Evolutionary conservation across 2,113 vertebrate species (phyloP).

Genomic region (Muscicapa adusta): DNA sequence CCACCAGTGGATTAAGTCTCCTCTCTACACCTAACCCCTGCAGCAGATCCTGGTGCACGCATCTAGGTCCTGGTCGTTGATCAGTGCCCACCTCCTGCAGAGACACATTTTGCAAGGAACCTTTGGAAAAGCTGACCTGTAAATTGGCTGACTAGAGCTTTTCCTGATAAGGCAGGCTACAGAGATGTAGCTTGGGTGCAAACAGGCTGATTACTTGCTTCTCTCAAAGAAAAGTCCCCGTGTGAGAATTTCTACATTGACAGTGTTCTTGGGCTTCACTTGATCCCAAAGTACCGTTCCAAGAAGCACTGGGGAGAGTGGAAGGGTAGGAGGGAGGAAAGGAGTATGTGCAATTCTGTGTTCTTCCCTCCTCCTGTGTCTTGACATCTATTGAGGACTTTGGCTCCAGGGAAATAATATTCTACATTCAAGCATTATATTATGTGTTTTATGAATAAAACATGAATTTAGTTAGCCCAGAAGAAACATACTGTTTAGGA

Average conservation of each 20-base stretch:
- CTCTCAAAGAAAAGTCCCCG: neutral
- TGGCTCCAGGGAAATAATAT: neutral
- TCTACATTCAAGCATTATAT: neutral
- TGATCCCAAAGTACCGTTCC: neutral
- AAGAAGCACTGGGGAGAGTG: neutral
- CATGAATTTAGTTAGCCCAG: neutral
- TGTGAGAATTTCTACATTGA: neutral
- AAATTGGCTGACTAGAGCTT: neutral
- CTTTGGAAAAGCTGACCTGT: neutral
- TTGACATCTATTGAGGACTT: neutral
- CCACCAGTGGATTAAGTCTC: neutral
- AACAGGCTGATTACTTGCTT: neutral
- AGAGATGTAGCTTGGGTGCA: neutral
- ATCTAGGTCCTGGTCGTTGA: neutral
- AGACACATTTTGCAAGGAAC: neutral
- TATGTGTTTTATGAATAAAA: neutral
- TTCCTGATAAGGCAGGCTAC: neutral
- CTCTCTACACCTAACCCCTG: neutral
- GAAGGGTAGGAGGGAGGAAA: fast-evolving
- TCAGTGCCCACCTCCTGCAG: neutral
- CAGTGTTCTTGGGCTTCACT: neutral
- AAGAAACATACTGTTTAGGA: neutral
- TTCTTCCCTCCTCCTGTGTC: neutral
- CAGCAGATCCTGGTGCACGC: neutral
- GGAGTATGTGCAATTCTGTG: neutral